A percentile compares a stretch with the other conserved stretches of the same genome.
These are phyloP conservation scores for Selene dorsalis DNA, from an alignment of 2,797 vertebrate genomes.

Conservation along the genomic window DNA sequence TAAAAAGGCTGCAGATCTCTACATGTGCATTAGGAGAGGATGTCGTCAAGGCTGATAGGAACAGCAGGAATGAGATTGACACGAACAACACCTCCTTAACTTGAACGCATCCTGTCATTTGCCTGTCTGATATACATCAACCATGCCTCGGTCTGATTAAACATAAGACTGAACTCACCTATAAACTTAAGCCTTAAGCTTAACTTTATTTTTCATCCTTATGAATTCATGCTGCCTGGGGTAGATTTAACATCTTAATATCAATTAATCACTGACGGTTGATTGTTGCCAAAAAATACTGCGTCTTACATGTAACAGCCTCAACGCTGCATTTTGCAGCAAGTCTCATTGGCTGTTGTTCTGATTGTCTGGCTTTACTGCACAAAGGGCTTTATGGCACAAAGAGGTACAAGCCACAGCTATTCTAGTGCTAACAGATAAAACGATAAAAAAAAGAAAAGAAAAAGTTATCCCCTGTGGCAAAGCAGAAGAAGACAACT, in stretches of 20 bases:
- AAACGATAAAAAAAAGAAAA: background rate
- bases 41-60: background rate
- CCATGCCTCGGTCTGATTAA: background rate
- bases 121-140: background rate
- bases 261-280: background rate
- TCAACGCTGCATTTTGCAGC: background rate
- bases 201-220: background rate
- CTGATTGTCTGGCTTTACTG: constrained; percentile 15
- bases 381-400: constrained; percentile 28
- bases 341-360: background rate
- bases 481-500: constrained; percentile 25
- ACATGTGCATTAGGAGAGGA: background rate
- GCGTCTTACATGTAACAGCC: background rate
- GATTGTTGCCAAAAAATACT: background rate
- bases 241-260: constrained; percentile 7
- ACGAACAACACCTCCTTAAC: background rate
- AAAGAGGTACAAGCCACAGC: constrained; percentile 8
- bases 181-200: background rate
- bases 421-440: constrained; percentile 30
- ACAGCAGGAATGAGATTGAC: background rate
- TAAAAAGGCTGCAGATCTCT: background rate
- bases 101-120: background rate
- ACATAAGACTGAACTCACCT: background rate
- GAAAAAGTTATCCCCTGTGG: constrained; percentile 9
- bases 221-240: background rate